Evolutionary conservation across 2,888 invertebrate species (phyloP), one percentile per base, ranked within the genome.

Genomic region (Vesta saturnalis): DNA sequence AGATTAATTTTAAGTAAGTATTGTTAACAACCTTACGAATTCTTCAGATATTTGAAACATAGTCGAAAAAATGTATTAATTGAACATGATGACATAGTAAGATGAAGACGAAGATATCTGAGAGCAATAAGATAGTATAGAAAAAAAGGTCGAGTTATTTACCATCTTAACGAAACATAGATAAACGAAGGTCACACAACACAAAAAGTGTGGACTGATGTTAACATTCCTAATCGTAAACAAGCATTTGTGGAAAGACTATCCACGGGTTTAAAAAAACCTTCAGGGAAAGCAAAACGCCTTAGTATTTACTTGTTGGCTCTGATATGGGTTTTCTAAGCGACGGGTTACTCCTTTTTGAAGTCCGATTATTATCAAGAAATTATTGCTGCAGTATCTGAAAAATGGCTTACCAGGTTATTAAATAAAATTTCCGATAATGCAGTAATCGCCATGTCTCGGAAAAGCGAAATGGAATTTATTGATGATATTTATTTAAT

Each of bases 81-180:
- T 30, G 30, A 30, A 30, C 30, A 30, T 30, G 57, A 57, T 12
- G 57, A 57, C n/a, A 16, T 57, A 16, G 23, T 57, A 1, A 15
- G 30, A 30, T 57, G 39, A 14, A 35, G 16, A 35, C 30, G 30
- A 6, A 30, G 10, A 30, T 30, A 30, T 10, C 30, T 30, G 30
- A 30, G 30, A 30, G 30, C 5, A 2, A 57, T 57, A 23, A 14
- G 16, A 57, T 8, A 35, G 16, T 57, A 35, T 35, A 14, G 47
- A 23, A 18, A 14, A 39, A 52, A 59, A 59, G 60, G 54, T 22
- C 30, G 70, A 57, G 64, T 64, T 60, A 70, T 73, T 16, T 73
- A 72, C 60, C 74, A 72, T 52, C 58, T 72, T 8, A 72, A 74
- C 64, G 72, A 73, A 60, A 75, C 73, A 8, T 72, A 73, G 70